Conservation (phyloP, 2,113 vertebrate species). For the Microtus oregoni region DNA sequence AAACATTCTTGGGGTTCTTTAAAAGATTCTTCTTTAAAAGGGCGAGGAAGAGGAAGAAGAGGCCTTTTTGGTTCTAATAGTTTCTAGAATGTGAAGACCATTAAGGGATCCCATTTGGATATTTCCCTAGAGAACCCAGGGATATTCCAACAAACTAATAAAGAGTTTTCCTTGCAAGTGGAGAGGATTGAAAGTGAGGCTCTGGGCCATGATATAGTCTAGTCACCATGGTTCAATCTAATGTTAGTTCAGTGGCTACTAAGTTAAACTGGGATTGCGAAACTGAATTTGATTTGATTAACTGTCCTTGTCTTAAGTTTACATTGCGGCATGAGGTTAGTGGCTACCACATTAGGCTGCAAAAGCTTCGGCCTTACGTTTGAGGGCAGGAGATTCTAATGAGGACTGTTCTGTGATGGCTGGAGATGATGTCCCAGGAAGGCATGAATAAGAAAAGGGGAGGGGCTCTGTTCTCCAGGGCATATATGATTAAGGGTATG, state of each 20-base stretch:
- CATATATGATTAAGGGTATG: neutral
- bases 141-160: neutral
- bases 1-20: neutral
- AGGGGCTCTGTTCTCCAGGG: neutral
- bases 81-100: neutral
- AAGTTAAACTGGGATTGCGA: neutral
- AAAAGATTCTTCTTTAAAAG: neutral
- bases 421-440: neutral
- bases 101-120: neutral
- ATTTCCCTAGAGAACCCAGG: neutral
- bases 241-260: neutral
- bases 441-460: too few relatives aligned
- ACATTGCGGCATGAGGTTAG: neutral
- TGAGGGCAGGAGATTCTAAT: neutral
- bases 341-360: neutral
- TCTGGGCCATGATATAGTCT: neutral
- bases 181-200: neutral
- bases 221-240: neutral
- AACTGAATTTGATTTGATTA: slow-evolving; percentile 4
- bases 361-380: neutral
- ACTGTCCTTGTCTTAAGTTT: neutral
- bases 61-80: neutral
- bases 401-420: neutral
- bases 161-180: neutral
- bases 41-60: neutral